These are phyloP conservation scores for Cromileptes altivelis DNA, from an alignment of 2,113 vertebrate species.

Conservation along the genomic window DNA sequence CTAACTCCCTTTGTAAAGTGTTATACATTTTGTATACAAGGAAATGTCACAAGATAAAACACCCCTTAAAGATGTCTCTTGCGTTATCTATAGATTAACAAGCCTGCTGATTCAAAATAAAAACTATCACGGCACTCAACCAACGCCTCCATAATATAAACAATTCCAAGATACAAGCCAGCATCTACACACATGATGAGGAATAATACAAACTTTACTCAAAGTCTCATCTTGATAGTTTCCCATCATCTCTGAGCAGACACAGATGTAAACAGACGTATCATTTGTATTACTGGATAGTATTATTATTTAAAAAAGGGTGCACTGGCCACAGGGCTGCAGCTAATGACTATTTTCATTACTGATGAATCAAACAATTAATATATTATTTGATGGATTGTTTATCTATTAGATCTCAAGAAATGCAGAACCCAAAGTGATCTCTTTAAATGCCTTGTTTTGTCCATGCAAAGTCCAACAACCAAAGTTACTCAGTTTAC, in stretches of 20 bases:
- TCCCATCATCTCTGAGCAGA: neutral
- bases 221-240: neutral
- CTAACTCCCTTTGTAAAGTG: neutral
- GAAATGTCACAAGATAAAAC: neutral
- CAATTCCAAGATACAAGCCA: neutral
- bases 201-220: neutral
- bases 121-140: neutral
- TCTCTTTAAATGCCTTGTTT: neutral
- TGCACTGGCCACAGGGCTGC: neutral
- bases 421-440: neutral
- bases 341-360: neutral
- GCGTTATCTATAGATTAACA: neutral
- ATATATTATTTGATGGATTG: neutral
- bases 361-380: neutral
- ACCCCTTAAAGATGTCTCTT: neutral
- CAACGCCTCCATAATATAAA: neutral
- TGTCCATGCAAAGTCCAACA: neutral
- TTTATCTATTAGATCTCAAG: neutral
- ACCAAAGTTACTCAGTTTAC: too few relatives aligned
- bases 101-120: neutral
- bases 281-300: neutral
- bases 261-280: slow-evolving; percentile 12
- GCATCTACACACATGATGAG: neutral
- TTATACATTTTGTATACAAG: too few relatives aligned
- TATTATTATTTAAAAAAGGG: neutral